Evolutionary conservation across 1,140 invertebrate genomes (phyloP).

Genomic region (Orius insidiosus): DNA sequence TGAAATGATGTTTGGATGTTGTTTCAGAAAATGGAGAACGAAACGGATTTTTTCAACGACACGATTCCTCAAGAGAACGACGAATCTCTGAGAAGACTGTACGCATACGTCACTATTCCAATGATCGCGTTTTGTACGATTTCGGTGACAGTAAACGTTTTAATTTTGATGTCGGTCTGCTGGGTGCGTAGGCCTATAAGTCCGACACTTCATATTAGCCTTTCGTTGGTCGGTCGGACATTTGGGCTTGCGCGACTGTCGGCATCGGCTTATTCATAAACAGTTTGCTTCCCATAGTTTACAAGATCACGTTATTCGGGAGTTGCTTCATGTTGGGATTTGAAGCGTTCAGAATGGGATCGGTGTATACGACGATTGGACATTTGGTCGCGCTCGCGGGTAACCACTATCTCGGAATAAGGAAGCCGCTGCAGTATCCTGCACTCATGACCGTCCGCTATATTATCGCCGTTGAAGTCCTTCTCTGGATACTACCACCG

Average conservation of each 20-base stretch:
- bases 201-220: slow-evolving; percentile 27
- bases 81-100: too few relatives aligned
- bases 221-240: slow-evolving; percentile 34
- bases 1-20: too few relatives aligned
- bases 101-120: too few relatives aligned
- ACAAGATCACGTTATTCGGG: neutral
- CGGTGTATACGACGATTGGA: slow-evolving; percentile 38
- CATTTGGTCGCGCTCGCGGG: slow-evolving; percentile 46
- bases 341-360: slow-evolving; percentile 34
- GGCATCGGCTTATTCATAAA: slow-evolving; percentile 35
- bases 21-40: too few relatives aligned
- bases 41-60: too few relatives aligned
- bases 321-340: slow-evolving; percentile 26
- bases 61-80: too few relatives aligned
- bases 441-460: slow-evolving; percentile 22
- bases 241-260: slow-evolving; percentile 31
- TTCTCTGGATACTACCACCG: slow-evolving; percentile 36
- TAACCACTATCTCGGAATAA: slow-evolving; percentile 48
- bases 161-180: slow-evolving; percentile 31
- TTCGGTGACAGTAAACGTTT: slow-evolving; percentile 32
- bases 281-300: slow-evolving; percentile 26
- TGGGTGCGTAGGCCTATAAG: slow-evolving; percentile 37
- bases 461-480: slow-evolving; percentile 27
- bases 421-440: slow-evolving; percentile 41
- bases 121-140: slow-evolving; percentile 30